Percentiles rank a stretch among this genome's conserved stretches.
These are phyloP conservation scores for Xyliphius kryptos DNA, from an alignment of 2,113 vertebrate genomes.

Conservation along the genomic window DNA sequence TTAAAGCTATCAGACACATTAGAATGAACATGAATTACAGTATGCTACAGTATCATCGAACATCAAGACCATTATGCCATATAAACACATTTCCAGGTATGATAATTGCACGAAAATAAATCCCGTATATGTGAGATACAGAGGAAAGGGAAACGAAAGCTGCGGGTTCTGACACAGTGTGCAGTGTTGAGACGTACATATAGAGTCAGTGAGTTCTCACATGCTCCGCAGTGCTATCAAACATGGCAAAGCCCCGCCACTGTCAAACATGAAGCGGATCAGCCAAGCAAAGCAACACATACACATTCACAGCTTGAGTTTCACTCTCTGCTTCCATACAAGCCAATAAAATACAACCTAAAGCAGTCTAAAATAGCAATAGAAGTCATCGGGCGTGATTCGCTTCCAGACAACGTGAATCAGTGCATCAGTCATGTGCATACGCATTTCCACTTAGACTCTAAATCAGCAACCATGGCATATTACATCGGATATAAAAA, in stretches of 20 bases:
- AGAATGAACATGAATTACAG: constrained; percentile 18
- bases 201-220: no score
- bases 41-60: constrained; percentile 15
- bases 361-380: constrained; percentile 16
- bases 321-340: constrained; percentile 19
- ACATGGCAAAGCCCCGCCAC: no score
- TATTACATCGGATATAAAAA: constrained; percentile 26
- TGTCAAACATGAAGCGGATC: no score
- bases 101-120: no score
- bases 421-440: constrained; percentile 35
- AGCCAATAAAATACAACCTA: constrained; percentile 22
- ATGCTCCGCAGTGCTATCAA: constrained; percentile 15
- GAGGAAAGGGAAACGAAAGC: no score
- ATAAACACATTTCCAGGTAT: no score
- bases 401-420: not conserved
- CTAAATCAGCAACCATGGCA: constrained; percentile 24
- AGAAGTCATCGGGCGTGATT: no score
- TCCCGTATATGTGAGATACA: no score
- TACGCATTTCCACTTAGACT: constrained; percentile 14
- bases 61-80: constrained; percentile 16
- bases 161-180: constrained; percentile 5
- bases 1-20: constrained; percentile 22
- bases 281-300: not conserved
- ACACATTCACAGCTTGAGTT: constrained; percentile 14
- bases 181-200: no score